Evolutionary conservation across 2,888 invertebrate genomes (phyloP), one percentile per base, ranked within the genome.

Genomic region (Pyralis farinalis): DNA sequence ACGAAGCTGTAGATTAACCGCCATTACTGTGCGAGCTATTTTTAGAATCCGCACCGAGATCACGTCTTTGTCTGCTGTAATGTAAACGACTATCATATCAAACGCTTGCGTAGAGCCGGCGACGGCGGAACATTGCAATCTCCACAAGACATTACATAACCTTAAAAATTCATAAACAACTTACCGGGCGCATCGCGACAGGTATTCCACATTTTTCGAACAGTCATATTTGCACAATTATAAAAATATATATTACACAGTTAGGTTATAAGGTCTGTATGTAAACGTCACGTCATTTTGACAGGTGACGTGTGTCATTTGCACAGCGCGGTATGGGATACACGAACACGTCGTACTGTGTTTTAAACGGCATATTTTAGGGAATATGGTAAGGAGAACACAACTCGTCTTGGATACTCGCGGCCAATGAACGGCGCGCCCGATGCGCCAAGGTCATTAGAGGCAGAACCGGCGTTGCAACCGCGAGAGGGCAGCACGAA

Each of bases 51-150:
- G 73, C 71, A 76, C 80, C 76, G 73, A 86, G 86, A 88, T 83
- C 87, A 82, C 78, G 78, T 78, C 87, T 85, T 84, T 84, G 85
- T 86, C 77, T 81, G 76, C 66, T 71, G 66, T 78, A 83, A 77
- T 81, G 73, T 78, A 78, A 82, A 79, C 72, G 71, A 75, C 68
- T 76, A 76, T 75, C 67, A 75, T 76, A 77, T 76, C 67, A 75
- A 73, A 58, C 65, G 63, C 52, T 64, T 53, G 52, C 53, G 56
- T 61, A 58, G 55, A 47, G 48, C 50, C 51, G 50, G 42, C 53
- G 42, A n/a, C 43, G 40, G 7, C 25, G 25, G 8, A n/a, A 25
- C n/a, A 52, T 58, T 65, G 63, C 61, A 52, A 71, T 63, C 72
- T 75, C 70, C 76, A 77, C 76, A 79, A 60, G 63, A 49, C 56